These are phyloP conservation scores for Gallinago solitaria DNA, from an alignment of 2,797 vertebrate species.

Conservation along the genomic window DNA sequence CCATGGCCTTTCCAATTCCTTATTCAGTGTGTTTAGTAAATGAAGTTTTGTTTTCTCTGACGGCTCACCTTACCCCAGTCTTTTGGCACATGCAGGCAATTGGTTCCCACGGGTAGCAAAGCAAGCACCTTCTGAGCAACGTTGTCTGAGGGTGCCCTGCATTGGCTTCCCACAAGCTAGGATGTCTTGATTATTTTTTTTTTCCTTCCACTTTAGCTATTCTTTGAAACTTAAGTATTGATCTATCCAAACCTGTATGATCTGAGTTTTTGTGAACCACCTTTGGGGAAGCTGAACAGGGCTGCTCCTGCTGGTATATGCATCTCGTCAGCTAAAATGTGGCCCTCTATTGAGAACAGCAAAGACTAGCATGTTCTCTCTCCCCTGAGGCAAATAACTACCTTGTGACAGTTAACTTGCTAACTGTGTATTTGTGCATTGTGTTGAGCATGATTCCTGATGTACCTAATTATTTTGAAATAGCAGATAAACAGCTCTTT, in stretches of 20 bases:
- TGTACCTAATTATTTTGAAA: background rate
- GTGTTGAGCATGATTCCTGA: background rate
- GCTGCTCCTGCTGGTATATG: background rate
- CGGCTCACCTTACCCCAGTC: background rate
- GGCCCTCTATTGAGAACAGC: background rate
- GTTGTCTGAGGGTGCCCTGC: fast-evolving
- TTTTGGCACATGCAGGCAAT: background rate
- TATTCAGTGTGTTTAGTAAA: background rate
- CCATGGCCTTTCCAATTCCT: background rate
- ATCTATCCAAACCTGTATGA: background rate
- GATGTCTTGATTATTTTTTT: background rate
- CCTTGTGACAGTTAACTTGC: background rate
- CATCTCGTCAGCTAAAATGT: background rate
- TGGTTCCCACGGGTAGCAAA: background rate
- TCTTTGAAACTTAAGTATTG: background rate
- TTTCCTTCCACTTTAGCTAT: background rate
- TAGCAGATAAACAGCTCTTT: background rate
- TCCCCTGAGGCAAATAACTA: background rate
- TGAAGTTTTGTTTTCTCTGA: background rate
- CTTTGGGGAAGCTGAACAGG: background rate
- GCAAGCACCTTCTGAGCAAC: background rate
- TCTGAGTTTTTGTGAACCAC: background rate
- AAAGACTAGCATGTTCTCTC: background rate
- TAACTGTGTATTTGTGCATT: background rate
- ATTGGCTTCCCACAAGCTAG: background rate